Base-by-base conservation (phyloP, 1,140 invertebrate species). In the Akabosia matsudoensis region DNA sequence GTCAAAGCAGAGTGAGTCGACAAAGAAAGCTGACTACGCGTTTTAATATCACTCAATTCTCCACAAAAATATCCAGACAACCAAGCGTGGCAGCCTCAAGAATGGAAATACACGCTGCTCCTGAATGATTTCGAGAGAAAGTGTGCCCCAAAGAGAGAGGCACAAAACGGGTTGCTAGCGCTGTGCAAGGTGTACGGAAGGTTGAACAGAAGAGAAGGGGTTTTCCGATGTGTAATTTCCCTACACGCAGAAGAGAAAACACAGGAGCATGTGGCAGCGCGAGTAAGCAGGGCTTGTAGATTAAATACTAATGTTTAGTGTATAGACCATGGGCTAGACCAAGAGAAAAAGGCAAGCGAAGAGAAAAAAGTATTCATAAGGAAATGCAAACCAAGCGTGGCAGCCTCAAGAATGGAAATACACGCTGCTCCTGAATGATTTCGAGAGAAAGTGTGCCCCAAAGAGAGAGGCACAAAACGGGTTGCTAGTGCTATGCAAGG, bases 51-150 rank as follows among this genome's bases (percentile, higher is more conserved):
- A 61, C 14, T 61, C 54, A 24, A 7, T 24, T 18, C 37, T 45
- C 7, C 37, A 45, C 37, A n/a, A n/a, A n/a, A n/a, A n/a, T n/a
- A n/a, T n/a, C n/a, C n/a, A n/a, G n/a, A n/a, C 37, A 45, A 18
- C 7, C 37, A 45, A 45, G 37, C 37, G 18, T 45, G 24, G 14
- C 54, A 61, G 7, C 10, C 45, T 51, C n/a, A n/a, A 22, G 24
- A 61, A n/a, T 14, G 24, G 24, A 61, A 61, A 22, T 61, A 22
- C 54, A 61, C 54, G 54, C 24, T 22, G 54, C 54, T 61, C 54
- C 54, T 10, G 54, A 24, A 61, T 61, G 54, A 61, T 61, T 61
- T 61, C 54, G 7, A 22, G 54, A 61, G 54, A 61, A 61, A 61
- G 54, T 61, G 54, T 61, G 54, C 54, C 54, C 54, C 24, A 4